These are phyloP conservation scores for Azemiops feae DNA, from an alignment of 2,113 vertebrate genomes.

Conservation along the genomic window DNA sequence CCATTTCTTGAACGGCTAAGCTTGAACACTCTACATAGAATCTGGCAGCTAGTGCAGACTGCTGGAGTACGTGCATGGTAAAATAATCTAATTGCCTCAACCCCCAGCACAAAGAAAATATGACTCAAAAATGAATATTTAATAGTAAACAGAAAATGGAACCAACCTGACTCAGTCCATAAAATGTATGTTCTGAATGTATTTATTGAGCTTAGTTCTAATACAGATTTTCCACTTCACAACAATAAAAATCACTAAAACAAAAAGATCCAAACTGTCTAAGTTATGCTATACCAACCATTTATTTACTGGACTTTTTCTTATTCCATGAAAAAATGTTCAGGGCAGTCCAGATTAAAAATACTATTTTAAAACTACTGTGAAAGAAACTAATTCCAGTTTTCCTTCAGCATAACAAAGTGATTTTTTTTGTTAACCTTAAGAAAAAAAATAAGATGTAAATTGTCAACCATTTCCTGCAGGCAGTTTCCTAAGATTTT, in stretches of 20 bases:
- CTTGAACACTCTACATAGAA: background rate
- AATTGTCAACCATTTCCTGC: slow-evolving; percentile 38
- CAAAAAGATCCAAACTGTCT: background rate
- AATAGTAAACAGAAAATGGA: background rate
- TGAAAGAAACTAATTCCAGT: background rate
- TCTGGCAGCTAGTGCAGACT: background rate
- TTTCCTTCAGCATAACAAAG: background rate
- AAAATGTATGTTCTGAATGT: background rate
- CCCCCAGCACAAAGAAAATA: background rate
- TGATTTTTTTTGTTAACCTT: background rate
- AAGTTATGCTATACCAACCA: background rate
- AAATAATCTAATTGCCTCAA: background rate
- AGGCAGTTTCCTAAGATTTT: slow-evolving; percentile 30
- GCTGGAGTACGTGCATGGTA: background rate
- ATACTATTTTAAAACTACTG: background rate
- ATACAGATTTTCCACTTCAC: background rate
- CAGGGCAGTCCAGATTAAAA: background rate
- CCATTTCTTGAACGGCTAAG: background rate
- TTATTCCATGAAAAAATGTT: background rate
- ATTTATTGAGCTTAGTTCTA: background rate
- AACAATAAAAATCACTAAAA: background rate
- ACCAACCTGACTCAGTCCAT: background rate
- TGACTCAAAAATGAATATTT: background rate
- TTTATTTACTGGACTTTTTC: background rate
- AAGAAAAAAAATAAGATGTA: background rate